Conservation (phyloP, 2,113 vertebrate species). For the Pygoscelis adeliae region DNA sequence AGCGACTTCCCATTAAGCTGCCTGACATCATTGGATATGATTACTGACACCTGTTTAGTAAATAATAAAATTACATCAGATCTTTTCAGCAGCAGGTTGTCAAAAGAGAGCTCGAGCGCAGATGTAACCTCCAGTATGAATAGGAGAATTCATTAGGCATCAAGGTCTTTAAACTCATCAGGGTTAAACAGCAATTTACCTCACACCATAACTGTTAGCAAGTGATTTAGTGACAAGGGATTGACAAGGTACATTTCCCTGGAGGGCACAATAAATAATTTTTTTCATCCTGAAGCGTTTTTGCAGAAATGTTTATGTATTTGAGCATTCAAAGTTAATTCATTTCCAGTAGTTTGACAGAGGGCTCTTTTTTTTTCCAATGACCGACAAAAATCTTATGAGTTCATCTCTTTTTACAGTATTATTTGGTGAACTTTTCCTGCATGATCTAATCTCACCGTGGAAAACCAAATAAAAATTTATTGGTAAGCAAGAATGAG, state of each 20-base stretch:
- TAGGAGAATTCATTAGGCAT: slow-evolving; percentile 49
- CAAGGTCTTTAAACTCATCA: slow-evolving; percentile 48
- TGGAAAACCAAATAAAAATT: slow-evolving; percentile 74
- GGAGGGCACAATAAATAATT: slow-evolving; percentile 47
- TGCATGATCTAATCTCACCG: slow-evolving; percentile 73
- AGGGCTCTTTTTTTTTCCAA: slow-evolving; percentile 12
- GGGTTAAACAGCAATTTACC: background rate
- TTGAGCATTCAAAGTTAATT: slow-evolving; percentile 68
- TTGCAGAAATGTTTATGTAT: slow-evolving; percentile 65
- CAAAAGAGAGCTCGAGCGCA: background rate
- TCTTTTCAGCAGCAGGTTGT: slow-evolving; percentile 49
- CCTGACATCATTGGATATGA: background rate
- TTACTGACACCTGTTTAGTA: slow-evolving; percentile 49
- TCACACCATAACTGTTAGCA: slow-evolving; percentile 38
- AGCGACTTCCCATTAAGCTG: background rate
- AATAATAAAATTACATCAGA: slow-evolving; percentile 26
- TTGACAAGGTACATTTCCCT: slow-evolving; percentile 53
- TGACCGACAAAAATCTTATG: slow-evolving; percentile 65
- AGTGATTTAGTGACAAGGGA: slow-evolving; percentile 59
- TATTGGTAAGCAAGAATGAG: slow-evolving; percentile 68
- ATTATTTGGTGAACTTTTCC: slow-evolving; percentile 72
- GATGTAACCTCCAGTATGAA: slow-evolving; percentile 32
- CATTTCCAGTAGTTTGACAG: slow-evolving; percentile 71
- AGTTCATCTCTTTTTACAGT: slow-evolving; percentile 76
- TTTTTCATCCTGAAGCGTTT: slow-evolving; percentile 43